phyloP scores from a whole-genome alignment of 2,888 invertebrate species.

The Aphodius granarius region DNA sequence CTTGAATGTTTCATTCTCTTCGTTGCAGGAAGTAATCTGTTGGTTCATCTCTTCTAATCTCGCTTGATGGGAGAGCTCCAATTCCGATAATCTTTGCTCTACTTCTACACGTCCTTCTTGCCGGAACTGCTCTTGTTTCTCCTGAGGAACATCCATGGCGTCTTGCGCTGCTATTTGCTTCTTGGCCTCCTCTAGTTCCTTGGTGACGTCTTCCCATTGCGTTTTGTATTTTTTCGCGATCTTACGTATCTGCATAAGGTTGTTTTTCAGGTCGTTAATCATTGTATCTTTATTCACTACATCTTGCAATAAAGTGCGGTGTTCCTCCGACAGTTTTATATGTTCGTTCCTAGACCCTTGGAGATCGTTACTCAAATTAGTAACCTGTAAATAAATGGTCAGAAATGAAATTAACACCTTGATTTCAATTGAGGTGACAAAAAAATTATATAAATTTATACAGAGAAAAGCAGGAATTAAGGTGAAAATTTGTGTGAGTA shows the following conservation, averaged over 20 bases:
- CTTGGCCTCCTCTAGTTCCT: constrained; percentile 58
- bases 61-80: constrained; percentile 54
- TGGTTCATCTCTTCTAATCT: constrained; percentile 54
- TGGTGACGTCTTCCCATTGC: constrained; percentile 76
- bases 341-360: constrained; percentile 65
- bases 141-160: constrained; percentile 56
- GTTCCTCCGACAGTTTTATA: constrained; percentile 61
- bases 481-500: too few relatives aligned
- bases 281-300: constrained; percentile 67
- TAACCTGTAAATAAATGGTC: constrained; percentile 53
- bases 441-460: too few relatives aligned
- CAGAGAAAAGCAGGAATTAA: too few relatives aligned
- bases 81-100: constrained; percentile 49
- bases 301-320: constrained; percentile 67
- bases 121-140: constrained; percentile 54
- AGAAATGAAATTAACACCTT: background rate
- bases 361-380: constrained; percentile 61
- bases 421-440: too few relatives aligned
- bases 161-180: constrained; percentile 56
- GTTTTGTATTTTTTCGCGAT: constrained; percentile 93
- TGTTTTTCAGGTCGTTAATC: constrained; percentile 57
- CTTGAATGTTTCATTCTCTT: constrained; percentile 60
- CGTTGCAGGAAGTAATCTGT: constrained; percentile 52
- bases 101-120: constrained; percentile 56
- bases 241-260: constrained; percentile 64